These are phyloP conservation scores for Fistularia commersonii DNA, from an alignment of 2,797 vertebrate species.

Conservation along the genomic window DNA sequence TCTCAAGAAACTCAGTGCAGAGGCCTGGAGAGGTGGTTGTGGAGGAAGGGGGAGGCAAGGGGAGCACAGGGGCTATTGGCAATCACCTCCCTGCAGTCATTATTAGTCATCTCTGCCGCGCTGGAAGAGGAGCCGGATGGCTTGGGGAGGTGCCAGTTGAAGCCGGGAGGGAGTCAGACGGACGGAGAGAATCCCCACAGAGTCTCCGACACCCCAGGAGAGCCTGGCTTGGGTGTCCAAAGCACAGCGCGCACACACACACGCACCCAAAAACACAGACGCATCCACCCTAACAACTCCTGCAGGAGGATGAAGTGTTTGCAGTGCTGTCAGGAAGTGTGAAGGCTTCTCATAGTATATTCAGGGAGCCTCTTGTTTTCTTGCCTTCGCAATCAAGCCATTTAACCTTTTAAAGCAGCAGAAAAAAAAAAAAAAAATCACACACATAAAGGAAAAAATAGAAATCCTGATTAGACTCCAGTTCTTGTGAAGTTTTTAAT, in stretches of 20 bases:
- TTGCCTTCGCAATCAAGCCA: constrained; percentile 28
- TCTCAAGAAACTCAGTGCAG: constrained; percentile 51
- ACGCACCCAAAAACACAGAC: constrained; percentile 16
- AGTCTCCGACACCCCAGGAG: constrained; percentile 48
- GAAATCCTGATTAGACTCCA: constrained; percentile 33
- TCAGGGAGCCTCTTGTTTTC: constrained; percentile 29
- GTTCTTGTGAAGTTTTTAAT: constrained; percentile 35
- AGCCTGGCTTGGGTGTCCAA: constrained; percentile 31
- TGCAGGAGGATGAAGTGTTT: constrained; percentile 27
- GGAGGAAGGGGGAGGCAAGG: constrained; percentile 49
- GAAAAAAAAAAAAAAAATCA: not conserved
- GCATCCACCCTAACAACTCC: constrained; percentile 6
- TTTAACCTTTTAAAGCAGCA: constrained; percentile 20
- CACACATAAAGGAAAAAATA: constrained; percentile 16
- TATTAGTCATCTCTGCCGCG: constrained; percentile 63
- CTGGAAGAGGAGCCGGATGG: constrained; percentile 39
- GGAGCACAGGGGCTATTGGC: constrained; percentile 63
- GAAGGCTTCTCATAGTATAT: constrained; percentile 33
- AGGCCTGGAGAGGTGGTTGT: constrained; percentile 30
- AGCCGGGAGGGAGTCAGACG: constrained; percentile 26
- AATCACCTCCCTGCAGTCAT: constrained; percentile 53
- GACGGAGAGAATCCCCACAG: constrained; percentile 31
- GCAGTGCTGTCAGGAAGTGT: constrained; percentile 39
- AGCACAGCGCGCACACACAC: not conserved
- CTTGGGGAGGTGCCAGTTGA: constrained; percentile 46